Conservation (phyloP, 2,888 invertebrate species). For the Exephanes ischioxanthus region DNA sequence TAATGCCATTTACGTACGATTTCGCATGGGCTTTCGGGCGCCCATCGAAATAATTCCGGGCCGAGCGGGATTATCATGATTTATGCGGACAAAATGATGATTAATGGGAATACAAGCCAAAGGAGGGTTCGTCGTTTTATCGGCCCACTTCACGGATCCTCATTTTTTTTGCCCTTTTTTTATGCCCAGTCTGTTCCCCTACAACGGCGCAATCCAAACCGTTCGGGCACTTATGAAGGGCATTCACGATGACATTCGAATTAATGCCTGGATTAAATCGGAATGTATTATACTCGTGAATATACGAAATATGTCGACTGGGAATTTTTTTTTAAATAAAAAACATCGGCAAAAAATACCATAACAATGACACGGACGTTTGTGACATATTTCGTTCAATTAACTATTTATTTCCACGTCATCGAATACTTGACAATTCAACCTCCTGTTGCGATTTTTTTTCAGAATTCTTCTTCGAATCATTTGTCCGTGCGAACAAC, state of each 20-base stretch:
- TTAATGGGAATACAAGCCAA: neutral
- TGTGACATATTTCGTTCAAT: too few relatives aligned
- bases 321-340: neutral
- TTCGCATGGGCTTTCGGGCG: neutral
- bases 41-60: neutral
- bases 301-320: neutral
- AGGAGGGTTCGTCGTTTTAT: neutral
- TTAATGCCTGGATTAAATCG: neutral
- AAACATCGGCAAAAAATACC: neutral
- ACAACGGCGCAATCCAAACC: neutral
- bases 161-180: neutral
- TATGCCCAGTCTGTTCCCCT: too few relatives aligned
- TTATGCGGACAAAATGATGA: neutral
- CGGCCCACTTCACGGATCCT: neutral
- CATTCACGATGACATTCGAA: neutral
- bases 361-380: too few relatives aligned
- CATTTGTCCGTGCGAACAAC: neutral
- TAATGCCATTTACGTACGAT: neutral
- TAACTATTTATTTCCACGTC: too few relatives aligned
- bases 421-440: too few relatives aligned
- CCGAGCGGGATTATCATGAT: neutral
- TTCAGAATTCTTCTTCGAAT: too few relatives aligned
- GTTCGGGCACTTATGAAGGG: neutral
- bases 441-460: too few relatives aligned
- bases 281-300: neutral